Evolutionary conservation across 1,140 invertebrate species (phyloP).

Genomic region (Goniozus legneri): DNA sequence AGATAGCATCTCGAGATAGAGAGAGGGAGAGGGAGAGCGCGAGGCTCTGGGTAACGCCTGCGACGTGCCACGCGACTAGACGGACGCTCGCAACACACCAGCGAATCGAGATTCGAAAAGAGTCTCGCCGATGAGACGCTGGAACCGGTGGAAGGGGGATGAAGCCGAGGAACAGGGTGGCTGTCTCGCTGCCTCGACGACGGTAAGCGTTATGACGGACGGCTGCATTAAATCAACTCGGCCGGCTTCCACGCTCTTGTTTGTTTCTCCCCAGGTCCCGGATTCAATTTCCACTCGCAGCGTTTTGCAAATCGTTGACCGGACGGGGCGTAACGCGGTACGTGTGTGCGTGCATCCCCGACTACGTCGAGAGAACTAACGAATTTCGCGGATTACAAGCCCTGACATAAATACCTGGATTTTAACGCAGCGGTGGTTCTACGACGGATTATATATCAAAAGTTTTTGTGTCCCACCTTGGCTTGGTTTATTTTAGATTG

Average conservation of each 20-base stretch:
- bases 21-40: slow-evolving; percentile 17
- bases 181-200: slow-evolving; percentile 22
- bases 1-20: slow-evolving; percentile 24
- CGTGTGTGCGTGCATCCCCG: no score
- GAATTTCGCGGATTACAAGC: no score
- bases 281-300: slow-evolving; percentile 47
- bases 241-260: slow-evolving; percentile 30
- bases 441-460: no score
- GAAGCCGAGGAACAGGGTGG: neutral
- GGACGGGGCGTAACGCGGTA: no score
- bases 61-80: slow-evolving; percentile 33
- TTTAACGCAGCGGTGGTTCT: no score
- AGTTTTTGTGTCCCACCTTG: no score
- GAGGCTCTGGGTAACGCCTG: slow-evolving; percentile 19
- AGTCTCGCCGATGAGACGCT: neutral
- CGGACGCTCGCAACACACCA: no score
- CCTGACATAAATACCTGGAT: no score
- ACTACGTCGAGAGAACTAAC: no score
- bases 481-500: no score
- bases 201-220: slow-evolving; percentile 36
- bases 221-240: slow-evolving; percentile 42
- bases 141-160: neutral
- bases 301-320: no score
- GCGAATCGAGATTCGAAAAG: slow-evolving; percentile 11
- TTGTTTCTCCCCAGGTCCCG: slow-evolving; percentile 41